phyloP scores from a whole-genome alignment of 2,797 vertebrate species.

The Myotis myotis region DNA sequence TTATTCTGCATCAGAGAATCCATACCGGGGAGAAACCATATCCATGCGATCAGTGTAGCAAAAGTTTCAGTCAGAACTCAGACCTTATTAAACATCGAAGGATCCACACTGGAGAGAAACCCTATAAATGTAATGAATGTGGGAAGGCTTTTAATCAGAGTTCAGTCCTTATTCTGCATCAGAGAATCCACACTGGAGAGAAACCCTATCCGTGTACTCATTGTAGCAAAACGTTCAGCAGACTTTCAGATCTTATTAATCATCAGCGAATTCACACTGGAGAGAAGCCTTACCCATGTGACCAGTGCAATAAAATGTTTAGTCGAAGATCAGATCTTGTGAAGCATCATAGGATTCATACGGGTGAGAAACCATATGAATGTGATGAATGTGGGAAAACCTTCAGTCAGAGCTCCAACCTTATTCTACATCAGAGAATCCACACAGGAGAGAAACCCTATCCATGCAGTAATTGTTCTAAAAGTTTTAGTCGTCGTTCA shows the following conservation, averaged over 20 bases:
- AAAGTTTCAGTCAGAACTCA: conserved; percentile 80
- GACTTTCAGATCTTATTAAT: conserved; percentile 79
- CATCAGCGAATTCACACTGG: conserved; percentile 79
- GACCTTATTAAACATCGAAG: conserved; percentile 79
- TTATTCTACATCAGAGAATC: conserved; percentile 80
- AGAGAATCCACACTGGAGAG: conserved; percentile 80
- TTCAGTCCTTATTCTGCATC: conserved; percentile 78
- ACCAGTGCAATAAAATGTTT: conserved; percentile 77
- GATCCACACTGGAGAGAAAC: conserved; percentile 82
- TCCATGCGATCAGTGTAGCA: conserved; percentile 72
- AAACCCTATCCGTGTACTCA: conserved; percentile 74
- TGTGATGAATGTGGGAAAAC: conserved; percentile 78
- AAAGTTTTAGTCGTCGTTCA: conserved; percentile 80
- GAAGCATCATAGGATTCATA: conserved; percentile 79
- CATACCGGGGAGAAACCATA: conserved; percentile 79
- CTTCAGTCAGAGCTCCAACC: conserved; percentile 79
- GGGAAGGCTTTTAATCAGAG: conserved; percentile 80
- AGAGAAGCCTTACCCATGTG: conserved; percentile 78
- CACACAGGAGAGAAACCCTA: conserved; percentile 80
- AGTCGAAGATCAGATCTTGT: conserved; percentile 77
- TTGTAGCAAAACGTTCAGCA: conserved; percentile 80
- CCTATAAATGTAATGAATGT: conserved; percentile 78
- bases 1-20: conserved; percentile 76
- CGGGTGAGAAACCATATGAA: conserved; percentile 76
- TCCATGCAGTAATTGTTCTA: conserved; percentile 69